phyloP scores from a whole-genome alignment of 2,113 vertebrate species.

The Capreolus pygargus region DNA sequence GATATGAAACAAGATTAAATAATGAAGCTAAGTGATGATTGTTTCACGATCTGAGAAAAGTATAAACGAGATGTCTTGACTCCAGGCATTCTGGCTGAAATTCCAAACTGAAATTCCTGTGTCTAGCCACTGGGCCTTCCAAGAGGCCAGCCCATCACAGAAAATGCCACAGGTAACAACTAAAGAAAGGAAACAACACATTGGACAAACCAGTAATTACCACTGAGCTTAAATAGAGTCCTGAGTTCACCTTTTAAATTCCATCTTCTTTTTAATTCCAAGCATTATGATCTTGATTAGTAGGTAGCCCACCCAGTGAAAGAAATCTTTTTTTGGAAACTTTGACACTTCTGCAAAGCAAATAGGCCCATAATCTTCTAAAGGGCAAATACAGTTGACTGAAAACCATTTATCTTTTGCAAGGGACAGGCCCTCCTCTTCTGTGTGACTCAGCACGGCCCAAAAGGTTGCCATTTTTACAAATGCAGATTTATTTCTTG shows the following conservation, averaged over 20 bases:
- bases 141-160: neutral
- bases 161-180: neutral
- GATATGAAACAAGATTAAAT: neutral
- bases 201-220: neutral
- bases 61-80: neutral
- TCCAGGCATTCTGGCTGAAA: neutral
- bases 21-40: neutral
- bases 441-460: neutral
- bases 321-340: conserved; percentile 22
- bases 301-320: neutral
- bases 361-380: neutral
- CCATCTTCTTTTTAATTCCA: neutral
- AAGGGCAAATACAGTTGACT: neutral
- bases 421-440: neutral
- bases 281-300: neutral
- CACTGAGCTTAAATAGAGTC: neutral
- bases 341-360: neutral
- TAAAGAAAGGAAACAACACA: neutral
- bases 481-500: conserved; percentile 51
- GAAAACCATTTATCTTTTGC: conserved; percentile 15
- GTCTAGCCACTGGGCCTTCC: neutral
- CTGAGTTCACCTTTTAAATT: neutral
- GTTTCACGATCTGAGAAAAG: neutral
- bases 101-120: neutral
- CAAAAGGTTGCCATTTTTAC: neutral